These are phyloP conservation scores for Cryptus viduatorius DNA, from an alignment of 2,888 invertebrate genomes.

Conservation along the genomic window DNA sequence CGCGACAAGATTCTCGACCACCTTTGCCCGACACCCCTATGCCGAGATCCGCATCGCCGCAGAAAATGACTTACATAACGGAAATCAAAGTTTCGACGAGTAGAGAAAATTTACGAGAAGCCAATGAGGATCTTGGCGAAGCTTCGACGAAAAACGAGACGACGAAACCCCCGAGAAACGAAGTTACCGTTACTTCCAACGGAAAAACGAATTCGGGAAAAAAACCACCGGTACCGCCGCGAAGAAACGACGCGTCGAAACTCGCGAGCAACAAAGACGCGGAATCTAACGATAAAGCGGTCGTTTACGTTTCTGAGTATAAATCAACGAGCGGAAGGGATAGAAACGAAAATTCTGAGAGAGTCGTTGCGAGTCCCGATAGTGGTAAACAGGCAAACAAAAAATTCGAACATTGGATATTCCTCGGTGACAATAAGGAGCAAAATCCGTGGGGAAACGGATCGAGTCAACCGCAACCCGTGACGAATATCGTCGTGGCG, in stretches of 20 bases:
- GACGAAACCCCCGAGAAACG: conserved; percentile 69
- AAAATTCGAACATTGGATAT: conserved; percentile 84
- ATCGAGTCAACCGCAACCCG: conserved; percentile 79
- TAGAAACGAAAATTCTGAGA: conserved; percentile 54
- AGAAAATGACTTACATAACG: conserved; percentile 88
- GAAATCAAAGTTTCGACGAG: conserved; percentile 89
- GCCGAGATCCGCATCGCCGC: conserved; percentile 79
- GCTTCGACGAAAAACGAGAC: conserved; percentile 57
- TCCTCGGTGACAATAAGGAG: conserved; percentile 79
- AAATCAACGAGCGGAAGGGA: conserved; percentile 72
- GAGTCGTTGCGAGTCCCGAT: conserved; percentile 52
- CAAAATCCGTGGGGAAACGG: conserved; percentile 79
- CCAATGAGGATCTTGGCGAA: conserved; percentile 62
- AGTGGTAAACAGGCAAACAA: conserved; percentile 68
- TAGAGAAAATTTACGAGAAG: conserved; percentile 73
- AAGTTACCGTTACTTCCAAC: conserved; percentile 78
- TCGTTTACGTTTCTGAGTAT: conserved; percentile 83
- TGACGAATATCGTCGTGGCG: conserved; percentile 81
- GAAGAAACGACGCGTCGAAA: conserved; percentile 84
- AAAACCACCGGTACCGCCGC: conserved; percentile 86
- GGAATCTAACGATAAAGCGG: conserved; percentile 77
- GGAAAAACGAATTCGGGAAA: conserved; percentile 79
- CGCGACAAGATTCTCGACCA: conserved; percentile 78
- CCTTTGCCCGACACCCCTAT: conserved; percentile 84
- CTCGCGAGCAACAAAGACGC: conserved; percentile 70